These are phyloP conservation scores for Heliocidaris erythrogramma DNA, from an alignment of 35 echinoderm and acorn worm genomes.

Conservation along the genomic window DNA sequence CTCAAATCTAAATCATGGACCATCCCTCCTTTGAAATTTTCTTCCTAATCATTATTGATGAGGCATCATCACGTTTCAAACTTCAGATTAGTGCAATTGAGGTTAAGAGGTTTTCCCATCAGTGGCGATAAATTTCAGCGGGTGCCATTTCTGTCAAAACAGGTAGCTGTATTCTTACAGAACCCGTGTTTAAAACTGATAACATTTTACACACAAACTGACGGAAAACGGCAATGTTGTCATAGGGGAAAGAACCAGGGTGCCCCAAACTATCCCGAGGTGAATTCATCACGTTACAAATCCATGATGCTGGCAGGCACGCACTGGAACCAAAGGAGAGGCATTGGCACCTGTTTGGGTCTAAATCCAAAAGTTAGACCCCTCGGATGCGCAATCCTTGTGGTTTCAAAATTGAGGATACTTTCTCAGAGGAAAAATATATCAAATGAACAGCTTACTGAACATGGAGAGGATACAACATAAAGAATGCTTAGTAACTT, in stretches of 20 bases:
- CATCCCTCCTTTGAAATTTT: neutral
- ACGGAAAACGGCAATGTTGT: constrained; percentile 5
- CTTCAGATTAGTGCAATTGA: neutral
- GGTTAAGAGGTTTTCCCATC: constrained; percentile 31
- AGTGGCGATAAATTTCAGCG: constrained; percentile 20
- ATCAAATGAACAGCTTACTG: neutral
- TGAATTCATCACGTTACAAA: constrained; percentile 12
- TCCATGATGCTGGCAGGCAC: neutral
- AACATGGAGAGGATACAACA: neutral
- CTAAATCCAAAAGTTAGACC: neutral
- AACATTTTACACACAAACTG: constrained; percentile 18
- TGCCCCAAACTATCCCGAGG: neutral
- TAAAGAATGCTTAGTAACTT: neutral
- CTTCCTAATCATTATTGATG: constrained; percentile 16
- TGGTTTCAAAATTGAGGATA: neutral
- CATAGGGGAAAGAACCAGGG: neutral
- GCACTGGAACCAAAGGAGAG: neutral
- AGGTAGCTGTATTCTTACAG: neutral
- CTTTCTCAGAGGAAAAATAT: neutral
- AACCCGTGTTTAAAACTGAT: neutral
- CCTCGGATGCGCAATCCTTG: neutral
- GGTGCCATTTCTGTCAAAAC: constrained; percentile 42
- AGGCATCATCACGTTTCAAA: neutral
- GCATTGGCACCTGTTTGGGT: neutral
- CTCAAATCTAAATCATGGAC: neutral